A percentile compares a stretch with the other conserved stretches of the same genome.
Evolutionary conservation across 2,888 invertebrate genomes (phyloP).

Genomic region (Brachyopa scutellaris): DNA sequence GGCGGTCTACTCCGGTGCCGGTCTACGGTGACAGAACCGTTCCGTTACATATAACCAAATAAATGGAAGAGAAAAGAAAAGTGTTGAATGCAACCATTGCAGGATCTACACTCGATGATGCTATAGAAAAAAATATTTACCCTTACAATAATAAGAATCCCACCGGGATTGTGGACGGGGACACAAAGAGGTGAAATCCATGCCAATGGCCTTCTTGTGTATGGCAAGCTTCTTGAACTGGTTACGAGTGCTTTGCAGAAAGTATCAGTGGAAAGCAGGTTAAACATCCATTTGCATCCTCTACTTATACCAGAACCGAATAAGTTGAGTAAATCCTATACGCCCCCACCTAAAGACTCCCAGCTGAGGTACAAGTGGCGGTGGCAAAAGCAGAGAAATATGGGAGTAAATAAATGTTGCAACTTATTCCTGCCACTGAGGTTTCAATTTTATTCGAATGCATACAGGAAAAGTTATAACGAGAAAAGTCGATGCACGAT

Average conservation of each 20-base stretch:
- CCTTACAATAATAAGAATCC: constrained; percentile 56
- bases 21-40: constrained; percentile 47
- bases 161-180: background rate
- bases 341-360: background rate
- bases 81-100: constrained; percentile 46
- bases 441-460: constrained; percentile 53
- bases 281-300: constrained; percentile 54
- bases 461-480: constrained; percentile 20
- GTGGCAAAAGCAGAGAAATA: background rate
- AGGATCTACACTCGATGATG: constrained; percentile 27
- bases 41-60: constrained; percentile 27
- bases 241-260: constrained; percentile 20
- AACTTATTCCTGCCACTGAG: constrained; percentile 43
- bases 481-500: constrained; percentile 25
- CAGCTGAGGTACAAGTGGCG: too few relatives aligned
- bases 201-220: constrained; percentile 35
- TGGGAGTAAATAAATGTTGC: constrained; percentile 46
- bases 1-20: constrained; percentile 2
- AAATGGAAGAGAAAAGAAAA: constrained; percentile 27
- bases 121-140: background rate
- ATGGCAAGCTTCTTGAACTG: constrained; percentile 45
- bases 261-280: constrained; percentile 28
- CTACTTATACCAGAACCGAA: background rate
- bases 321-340: constrained; percentile 24
- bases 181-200: constrained; percentile 9